These are phyloP conservation scores for Engystomops pustulosus DNA, from an alignment of 2,113 vertebrate species.

Conservation along the genomic window DNA sequence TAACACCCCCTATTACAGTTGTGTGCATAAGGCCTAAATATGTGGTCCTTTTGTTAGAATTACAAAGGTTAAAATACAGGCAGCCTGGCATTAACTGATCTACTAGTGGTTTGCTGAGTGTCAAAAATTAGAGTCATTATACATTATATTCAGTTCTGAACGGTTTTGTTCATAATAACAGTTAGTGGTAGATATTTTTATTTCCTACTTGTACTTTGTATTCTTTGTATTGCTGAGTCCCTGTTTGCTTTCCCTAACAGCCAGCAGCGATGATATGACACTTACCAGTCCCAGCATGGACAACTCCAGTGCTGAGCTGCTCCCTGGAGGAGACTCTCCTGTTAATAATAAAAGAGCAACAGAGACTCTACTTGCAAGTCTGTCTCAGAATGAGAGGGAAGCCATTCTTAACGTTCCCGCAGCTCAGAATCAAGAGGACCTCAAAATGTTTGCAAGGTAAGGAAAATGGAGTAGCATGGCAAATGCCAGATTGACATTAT, in stretches of 20 bases:
- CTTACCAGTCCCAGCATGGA: conserved; percentile 98
- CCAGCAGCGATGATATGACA: conserved; percentile 98
- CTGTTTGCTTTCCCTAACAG: conserved; percentile 67
- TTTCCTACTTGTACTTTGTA: neutral
- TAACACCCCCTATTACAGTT: too few species aligned
- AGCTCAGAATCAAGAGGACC: conserved; percentile 93
- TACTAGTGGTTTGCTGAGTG: too few species aligned
- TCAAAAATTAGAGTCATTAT: too few species aligned
- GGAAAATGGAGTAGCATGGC: neutral
- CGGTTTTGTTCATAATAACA: too few species aligned
- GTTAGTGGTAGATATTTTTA: too few species aligned
- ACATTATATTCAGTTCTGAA: too few species aligned
- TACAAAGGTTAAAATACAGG: too few species aligned
- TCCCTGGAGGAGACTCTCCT: conserved; percentile 91
- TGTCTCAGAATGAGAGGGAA: conserved; percentile 89
- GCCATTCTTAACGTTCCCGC: conserved; percentile 91
- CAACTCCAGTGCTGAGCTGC: conserved; percentile 94
- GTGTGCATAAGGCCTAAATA: too few species aligned
- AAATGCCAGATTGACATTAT: neutral
- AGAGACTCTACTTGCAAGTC: conserved; percentile 90
- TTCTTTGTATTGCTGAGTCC: neutral
- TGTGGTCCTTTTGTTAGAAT: too few species aligned
- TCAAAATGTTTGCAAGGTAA: conserved; percentile 96
- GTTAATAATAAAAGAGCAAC: conserved; percentile 94
- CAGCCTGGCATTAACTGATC: too few species aligned